Conservation (phyloP, 2,797 vertebrate genomes). For the Artibeus jamaicensis region DNA sequence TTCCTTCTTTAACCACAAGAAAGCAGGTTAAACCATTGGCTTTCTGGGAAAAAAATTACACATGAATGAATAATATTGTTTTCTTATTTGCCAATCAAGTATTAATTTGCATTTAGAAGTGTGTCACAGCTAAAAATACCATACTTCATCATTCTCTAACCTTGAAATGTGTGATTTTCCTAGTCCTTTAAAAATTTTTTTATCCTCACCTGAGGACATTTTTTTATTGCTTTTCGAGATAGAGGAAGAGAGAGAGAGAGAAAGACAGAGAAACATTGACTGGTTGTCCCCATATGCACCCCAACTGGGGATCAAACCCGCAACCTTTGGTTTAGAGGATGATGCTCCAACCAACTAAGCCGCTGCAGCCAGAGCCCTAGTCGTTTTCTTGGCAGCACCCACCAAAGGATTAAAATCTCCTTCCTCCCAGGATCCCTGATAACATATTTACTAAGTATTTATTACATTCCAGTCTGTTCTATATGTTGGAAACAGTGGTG, state of each 20-base stretch:
- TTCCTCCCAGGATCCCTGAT: background rate
- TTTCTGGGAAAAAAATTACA: background rate
- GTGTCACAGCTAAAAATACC: background rate
- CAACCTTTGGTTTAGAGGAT: background rate
- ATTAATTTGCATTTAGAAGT: background rate
- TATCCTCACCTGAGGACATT: background rate
- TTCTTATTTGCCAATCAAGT: background rate
- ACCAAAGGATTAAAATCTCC: background rate
- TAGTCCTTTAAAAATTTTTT: background rate
- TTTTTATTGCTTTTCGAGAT: background rate
- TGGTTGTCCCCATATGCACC: background rate
- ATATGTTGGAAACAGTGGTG: background rate
- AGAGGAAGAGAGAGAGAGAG: background rate
- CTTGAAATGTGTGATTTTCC: background rate
- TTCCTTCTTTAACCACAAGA: background rate
- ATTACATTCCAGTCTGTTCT: background rate
- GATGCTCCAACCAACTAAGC: background rate
- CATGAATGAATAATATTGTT: background rate
- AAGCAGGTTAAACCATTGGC: background rate
- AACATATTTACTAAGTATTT: background rate
- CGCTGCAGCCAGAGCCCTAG: background rate
- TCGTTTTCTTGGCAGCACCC: constrained; percentile 25
- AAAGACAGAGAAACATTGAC: background rate
- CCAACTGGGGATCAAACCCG: background rate
- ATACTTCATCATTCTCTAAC: background rate